These are phyloP conservation scores for Grapholita molesta DNA, from an alignment of 1,140 invertebrate species.

Conservation along the genomic window DNA sequence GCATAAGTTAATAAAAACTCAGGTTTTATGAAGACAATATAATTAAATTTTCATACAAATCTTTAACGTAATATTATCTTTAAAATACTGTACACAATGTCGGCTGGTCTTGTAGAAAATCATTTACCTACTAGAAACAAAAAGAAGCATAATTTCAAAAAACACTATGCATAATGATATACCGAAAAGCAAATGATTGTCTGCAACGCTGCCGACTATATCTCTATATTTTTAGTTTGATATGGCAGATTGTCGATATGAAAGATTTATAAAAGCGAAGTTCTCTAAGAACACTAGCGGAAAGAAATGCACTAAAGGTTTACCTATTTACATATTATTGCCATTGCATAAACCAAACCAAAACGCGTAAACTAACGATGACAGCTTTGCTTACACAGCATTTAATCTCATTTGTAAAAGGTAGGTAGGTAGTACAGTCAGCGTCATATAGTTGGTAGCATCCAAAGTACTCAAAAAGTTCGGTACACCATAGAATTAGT, in stretches of 20 bases:
- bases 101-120: constrained; percentile 56
- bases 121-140: constrained; percentile 44
- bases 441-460: too few relatives aligned
- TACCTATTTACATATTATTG: constrained; percentile 63
- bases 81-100: constrained; percentile 75
- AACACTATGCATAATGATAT: constrained; percentile 22
- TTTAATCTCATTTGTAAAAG: constrained; percentile 74
- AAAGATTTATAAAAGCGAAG: constrained; percentile 67
- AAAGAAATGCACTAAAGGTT: constrained; percentile 73
- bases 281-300: constrained; percentile 60
- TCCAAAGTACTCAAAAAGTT: too few relatives aligned
- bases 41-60: constrained; percentile 78
- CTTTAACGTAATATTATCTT: constrained; percentile 76
- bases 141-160: constrained; percentile 28
- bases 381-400: constrained; percentile 44
- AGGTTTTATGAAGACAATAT: constrained; percentile 75
- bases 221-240: constrained; percentile 69
- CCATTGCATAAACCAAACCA: constrained; percentile 30
- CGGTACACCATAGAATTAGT: too few relatives aligned
- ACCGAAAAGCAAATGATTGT: constrained; percentile 55
- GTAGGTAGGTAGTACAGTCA: constrained; percentile 35
- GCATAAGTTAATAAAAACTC: constrained; percentile 57
- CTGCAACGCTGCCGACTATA: constrained; percentile 57
- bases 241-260: constrained; percentile 78
- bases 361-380: constrained; percentile 43